A percentile compares a stretch with the other conserved stretches of the same genome.
Conservation (phyloP, 2,113 vertebrate genomes). For the Stictonetta naevosa region DNA sequence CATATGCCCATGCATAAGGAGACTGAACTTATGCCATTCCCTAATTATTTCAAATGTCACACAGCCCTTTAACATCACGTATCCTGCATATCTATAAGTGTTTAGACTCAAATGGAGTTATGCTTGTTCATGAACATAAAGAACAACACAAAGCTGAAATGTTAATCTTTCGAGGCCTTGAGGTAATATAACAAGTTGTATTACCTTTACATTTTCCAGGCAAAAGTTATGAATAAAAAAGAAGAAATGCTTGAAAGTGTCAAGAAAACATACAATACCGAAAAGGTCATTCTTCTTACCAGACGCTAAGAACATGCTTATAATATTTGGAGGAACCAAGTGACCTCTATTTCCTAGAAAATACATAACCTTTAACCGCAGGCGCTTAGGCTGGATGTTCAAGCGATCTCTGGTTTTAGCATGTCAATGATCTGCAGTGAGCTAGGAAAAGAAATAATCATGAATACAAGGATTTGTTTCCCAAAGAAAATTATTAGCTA, state of each 20-base stretch:
- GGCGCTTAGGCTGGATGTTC: background rate
- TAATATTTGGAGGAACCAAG: background rate
- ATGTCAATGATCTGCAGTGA: background rate
- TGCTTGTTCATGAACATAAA: background rate
- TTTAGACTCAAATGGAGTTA: background rate
- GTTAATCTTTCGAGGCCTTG: background rate
- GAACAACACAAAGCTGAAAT: background rate
- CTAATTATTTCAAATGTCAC: background rate
- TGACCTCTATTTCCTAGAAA: background rate
- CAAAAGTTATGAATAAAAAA: background rate
- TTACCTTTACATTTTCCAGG: background rate
- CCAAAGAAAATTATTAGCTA: background rate
- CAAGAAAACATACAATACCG: background rate
- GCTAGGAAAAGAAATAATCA: background rate
- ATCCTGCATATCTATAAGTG: background rate
- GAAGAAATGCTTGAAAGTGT: background rate
- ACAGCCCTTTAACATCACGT: background rate
- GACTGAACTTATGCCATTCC: background rate
- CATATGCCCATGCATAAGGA: fast-evolving
- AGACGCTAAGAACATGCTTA: background rate
- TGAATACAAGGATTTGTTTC: slow-evolving; percentile 15
- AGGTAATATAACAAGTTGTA: background rate
- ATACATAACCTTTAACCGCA: background rate
- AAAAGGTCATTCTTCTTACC: background rate
- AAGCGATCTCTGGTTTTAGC: background rate